Percentiles rank a stretch among this genome's conserved stretches.
These are phyloP conservation scores for Aromia moschata DNA, from an alignment of 2,888 invertebrate genomes.

Conservation along the genomic window DNA sequence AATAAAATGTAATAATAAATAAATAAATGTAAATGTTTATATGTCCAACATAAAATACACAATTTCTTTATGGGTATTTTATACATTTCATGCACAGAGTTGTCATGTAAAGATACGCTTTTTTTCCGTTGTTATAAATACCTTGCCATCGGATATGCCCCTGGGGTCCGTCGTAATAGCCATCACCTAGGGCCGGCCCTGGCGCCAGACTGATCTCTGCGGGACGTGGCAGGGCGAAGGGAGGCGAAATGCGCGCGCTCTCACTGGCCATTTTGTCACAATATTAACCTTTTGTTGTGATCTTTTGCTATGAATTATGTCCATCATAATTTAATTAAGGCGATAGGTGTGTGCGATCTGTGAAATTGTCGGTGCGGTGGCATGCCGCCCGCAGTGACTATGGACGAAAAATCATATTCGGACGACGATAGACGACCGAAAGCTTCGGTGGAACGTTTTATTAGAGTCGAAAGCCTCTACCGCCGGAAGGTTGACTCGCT, in stretches of 20 bases:
- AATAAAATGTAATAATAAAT: too few relatives aligned
- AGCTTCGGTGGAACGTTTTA: conserved; percentile 33
- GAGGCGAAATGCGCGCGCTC: conserved; percentile 56
- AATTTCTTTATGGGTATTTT: too few relatives aligned
- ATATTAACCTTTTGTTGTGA: conserved; percentile 65
- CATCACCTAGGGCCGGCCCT: too few relatives aligned
- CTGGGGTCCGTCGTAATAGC: too few relatives aligned
- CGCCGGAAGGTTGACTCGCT: conserved; percentile 52
- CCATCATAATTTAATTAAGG: conserved; percentile 54
- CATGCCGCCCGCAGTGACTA: conserved; percentile 11
- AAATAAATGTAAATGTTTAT: too few relatives aligned
- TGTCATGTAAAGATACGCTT: too few relatives aligned
- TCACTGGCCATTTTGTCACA: conserved; percentile 63
- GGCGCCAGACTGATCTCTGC: conserved; percentile 26
- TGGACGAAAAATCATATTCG: conserved; percentile 24
- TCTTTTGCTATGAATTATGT: conserved; percentile 61
- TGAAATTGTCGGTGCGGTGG: conserved; percentile 20
- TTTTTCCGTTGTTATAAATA: too few relatives aligned
- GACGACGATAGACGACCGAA: conserved; percentile 30
- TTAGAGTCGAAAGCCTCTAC: conserved; percentile 46
- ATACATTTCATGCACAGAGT: too few relatives aligned
- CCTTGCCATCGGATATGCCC: too few relatives aligned
- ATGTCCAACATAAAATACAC: too few relatives aligned
- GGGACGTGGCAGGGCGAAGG: conserved; percentile 33
- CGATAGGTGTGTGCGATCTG: conserved; percentile 27